Percentiles rank a stretch among this genome's conserved stretches.
Evolutionary conservation across 1,140 invertebrate species (phyloP).

Genomic region (Megalonaias nervosa): DNA sequence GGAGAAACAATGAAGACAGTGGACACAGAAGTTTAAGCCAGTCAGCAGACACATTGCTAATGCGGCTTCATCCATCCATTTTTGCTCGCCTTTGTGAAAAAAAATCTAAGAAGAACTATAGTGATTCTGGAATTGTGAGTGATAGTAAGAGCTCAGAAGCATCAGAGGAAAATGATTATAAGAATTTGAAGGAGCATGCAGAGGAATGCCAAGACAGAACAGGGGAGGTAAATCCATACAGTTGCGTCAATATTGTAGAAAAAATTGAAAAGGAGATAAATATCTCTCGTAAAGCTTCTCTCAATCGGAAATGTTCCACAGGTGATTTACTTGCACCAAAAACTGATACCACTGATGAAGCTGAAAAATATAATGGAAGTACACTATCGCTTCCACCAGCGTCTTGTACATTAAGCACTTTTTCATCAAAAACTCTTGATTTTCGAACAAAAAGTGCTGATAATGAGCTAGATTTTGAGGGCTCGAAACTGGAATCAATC

Average conservation of each 20-base stretch:
- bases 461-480: conserved; percentile 24
- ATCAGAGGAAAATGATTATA: neutral
- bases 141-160: conserved; percentile 12
- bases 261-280: conserved; percentile 16
- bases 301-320: neutral
- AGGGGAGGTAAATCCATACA: conserved; percentile 28
- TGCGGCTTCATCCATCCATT: conserved; percentile 24
- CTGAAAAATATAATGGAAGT: conserved; percentile 17
- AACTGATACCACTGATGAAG: neutral
- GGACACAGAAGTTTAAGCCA: conserved; percentile 28
- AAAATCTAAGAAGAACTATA: conserved; percentile 22
- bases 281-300: too few relatives aligned
- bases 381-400: conserved; percentile 25
- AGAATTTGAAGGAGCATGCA: conserved; percentile 10
- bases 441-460: conserved; percentile 28
- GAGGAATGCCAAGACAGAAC: neutral
- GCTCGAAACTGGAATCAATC: conserved; percentile 22
- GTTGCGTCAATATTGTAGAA: conserved; percentile 32
- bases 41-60: conserved; percentile 25
- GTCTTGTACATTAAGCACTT: conserved; percentile 3
- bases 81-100: conserved; percentile 6
- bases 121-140: conserved; percentile 29
- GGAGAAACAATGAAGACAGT: conserved; percentile 25
- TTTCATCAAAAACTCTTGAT: conserved; percentile 18
- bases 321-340: neutral